phyloP scores from a whole-genome alignment of 2,888 invertebrate genomes.

The Nymphalis c-album region DNA sequence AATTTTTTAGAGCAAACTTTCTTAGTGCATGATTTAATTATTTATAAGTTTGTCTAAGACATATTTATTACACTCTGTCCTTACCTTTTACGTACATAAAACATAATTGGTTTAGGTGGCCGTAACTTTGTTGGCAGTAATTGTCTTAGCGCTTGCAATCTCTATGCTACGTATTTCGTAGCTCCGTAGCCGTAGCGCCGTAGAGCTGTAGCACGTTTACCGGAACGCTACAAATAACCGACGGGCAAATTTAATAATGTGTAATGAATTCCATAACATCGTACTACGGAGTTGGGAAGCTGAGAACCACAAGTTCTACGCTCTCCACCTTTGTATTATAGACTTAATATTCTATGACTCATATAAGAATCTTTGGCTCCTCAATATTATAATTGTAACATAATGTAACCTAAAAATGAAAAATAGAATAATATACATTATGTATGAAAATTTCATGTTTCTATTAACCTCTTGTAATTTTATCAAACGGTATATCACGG shows the following conservation, averaged over 20 bases:
- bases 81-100: constrained; percentile 17
- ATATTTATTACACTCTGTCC: background rate
- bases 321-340: constrained; percentile 28
- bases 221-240: constrained; percentile 33
- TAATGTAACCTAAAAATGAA: background rate
- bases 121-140: constrained; percentile 33
- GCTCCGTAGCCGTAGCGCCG: constrained; percentile 22
- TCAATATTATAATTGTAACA: background rate
- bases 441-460: background rate
- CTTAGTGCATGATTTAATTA: background rate
- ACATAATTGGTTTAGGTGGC: constrained; percentile 22
- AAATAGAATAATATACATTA: background rate
- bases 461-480: no score
- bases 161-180: constrained; percentile 35
- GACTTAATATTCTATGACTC: constrained; percentile 28
- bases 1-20: background rate
- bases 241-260: constrained; percentile 36
- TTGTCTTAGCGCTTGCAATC: constrained; percentile 35
- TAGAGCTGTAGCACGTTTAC: constrained; percentile 26
- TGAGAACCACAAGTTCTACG: constrained; percentile 24
- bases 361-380: constrained; percentile 14
- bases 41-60: background rate
- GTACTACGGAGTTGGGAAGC: constrained; percentile 23
- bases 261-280: constrained; percentile 35
- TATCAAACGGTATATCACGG: no score